Conservation (phyloP, 1,140 invertebrate genomes). For the Drosophila biarmipes region DNA sequence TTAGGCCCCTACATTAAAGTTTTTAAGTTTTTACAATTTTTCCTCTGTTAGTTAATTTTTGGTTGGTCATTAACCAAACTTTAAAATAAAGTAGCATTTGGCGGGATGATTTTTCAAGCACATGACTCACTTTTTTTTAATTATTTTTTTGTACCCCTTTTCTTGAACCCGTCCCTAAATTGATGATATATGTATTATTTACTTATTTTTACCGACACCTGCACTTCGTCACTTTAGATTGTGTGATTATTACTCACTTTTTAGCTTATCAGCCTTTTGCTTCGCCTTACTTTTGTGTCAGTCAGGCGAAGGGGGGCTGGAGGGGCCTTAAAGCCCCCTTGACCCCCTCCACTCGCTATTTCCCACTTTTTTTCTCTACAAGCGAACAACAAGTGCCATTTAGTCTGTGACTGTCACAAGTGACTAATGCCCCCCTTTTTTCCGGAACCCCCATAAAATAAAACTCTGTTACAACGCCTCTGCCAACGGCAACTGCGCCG, state of each 20-base stretch:
- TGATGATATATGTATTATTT: background rate
- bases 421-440: slow-evolving; percentile 45
- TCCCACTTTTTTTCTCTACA: slow-evolving; percentile 2
- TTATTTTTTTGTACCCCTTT: background rate
- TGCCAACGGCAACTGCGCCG: background rate
- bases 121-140: slow-evolving; percentile 1
- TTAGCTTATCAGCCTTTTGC: slow-evolving; percentile 46
- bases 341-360: background rate
- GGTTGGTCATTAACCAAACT: too few relatives aligned
- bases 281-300: slow-evolving; percentile 35
- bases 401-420: slow-evolving; percentile 58
- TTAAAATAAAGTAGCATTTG: slow-evolving; percentile 9
- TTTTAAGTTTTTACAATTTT: too few relatives aligned
- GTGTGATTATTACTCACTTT: slow-evolving; percentile 47
- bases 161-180: background rate
- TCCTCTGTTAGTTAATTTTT: too few relatives aligned
- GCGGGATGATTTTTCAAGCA: slow-evolving; percentile 18
- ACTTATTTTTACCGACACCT: slow-evolving; percentile 21
- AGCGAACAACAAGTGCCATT: slow-evolving; percentile 56
- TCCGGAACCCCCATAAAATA: background rate
- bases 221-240: slow-evolving; percentile 22
- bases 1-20: too few relatives aligned
- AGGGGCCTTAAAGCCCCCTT: background rate
- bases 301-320: background rate
- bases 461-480: slow-evolving; percentile 5